Conservation (phyloP, 2,888 invertebrate genomes). For the Drosophila setosimentum region DNA sequence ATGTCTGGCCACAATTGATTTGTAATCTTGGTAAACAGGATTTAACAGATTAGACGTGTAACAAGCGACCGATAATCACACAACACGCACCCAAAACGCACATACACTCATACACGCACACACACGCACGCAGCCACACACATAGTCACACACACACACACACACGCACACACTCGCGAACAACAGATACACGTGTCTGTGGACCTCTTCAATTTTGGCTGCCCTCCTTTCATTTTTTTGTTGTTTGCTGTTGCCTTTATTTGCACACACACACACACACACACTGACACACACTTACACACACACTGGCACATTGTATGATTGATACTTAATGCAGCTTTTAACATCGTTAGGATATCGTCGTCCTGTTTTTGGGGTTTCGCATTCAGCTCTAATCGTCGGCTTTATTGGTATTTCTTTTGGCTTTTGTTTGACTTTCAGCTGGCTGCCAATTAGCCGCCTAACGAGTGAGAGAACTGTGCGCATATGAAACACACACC, state of each 20-base stretch:
- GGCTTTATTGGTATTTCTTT: constrained; percentile 76
- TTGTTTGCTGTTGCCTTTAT: constrained; percentile 5
- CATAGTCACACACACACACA: neutral
- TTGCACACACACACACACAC: constrained; percentile 5
- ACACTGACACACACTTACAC: constrained; percentile 2
- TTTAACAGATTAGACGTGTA: constrained; percentile 81
- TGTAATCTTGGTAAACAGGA: constrained; percentile 81
- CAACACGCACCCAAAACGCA: constrained; percentile 50
- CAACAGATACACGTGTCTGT: constrained; percentile 58
- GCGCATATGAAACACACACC: neutral
- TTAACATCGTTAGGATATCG: constrained; percentile 76
- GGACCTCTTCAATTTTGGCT: constrained; percentile 61
- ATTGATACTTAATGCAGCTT: constrained; percentile 78
- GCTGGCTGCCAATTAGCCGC: constrained; percentile 73
- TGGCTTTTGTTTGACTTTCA: constrained; percentile 73
- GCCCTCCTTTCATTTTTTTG: constrained; percentile 37
- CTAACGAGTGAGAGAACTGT: constrained; percentile 50
- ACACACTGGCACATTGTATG: constrained; percentile 47
- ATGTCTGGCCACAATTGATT: constrained; percentile 78
- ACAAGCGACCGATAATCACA: constrained; percentile 76
- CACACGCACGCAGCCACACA: neutral
- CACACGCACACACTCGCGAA: constrained; percentile 7
- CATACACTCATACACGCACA: constrained; percentile 1
- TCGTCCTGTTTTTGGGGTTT: constrained; percentile 41
- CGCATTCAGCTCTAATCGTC: constrained; percentile 51